phyloP scores from a whole-genome alignment of 1,140 invertebrate species.

The Bombus soroeensis region DNA sequence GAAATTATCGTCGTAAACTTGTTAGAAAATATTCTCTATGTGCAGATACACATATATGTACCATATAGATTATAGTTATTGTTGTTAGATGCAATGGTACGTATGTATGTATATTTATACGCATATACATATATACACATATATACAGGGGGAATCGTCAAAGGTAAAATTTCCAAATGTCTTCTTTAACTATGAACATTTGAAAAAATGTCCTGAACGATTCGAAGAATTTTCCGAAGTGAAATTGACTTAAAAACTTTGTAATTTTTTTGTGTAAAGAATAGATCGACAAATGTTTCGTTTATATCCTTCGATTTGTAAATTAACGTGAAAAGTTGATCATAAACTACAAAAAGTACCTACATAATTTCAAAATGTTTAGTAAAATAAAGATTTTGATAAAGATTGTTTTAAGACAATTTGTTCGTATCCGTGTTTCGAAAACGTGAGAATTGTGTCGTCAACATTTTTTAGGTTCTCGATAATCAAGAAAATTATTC shows the following conservation, averaged over 20 bases:
- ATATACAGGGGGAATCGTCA: slow-evolving; percentile 19
- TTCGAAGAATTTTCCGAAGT: not conserved
- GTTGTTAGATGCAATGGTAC: slow-evolving; percentile 50
- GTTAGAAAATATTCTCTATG: slow-evolving; percentile 58
- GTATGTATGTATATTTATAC: slow-evolving; percentile 35
- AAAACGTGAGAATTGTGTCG: not conserved
- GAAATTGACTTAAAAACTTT: too few relatives aligned
- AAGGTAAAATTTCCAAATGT: slow-evolving; percentile 37
- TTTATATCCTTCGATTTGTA: not conserved
- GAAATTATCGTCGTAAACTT: slow-evolving; percentile 47
- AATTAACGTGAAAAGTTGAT: not conserved
- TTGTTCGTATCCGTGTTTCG: not conserved
- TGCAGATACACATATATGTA: slow-evolving; percentile 53
- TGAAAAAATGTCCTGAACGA: not conserved
- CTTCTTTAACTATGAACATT: not conserved
- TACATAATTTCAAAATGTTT: not conserved
- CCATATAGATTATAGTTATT: slow-evolving; percentile 64
- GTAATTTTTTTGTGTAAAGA: too few relatives aligned
- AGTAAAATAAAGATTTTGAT: not conserved
- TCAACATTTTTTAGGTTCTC: slow-evolving; percentile 15
- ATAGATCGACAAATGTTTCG: not conserved
- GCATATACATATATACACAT: slow-evolving; percentile 48
- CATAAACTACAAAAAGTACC: not conserved
- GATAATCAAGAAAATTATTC: slow-evolving; percentile 1
- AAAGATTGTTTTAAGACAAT: not conserved